These are phyloP conservation scores for pig (Sus scrofa) DNA, from an alignment of 2,113 vertebrate species.

Conservation along the genomic window T2T-Sscrofa CM000822.6:18110501-18111000, in stretches of 20 bases:
- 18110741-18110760: conserved; percentile 39
- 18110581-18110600: background rate
- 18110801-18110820: conserved; percentile 1
- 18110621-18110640: conserved; percentile 5
- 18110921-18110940: background rate
- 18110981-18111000: conserved; percentile 34
- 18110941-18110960: conserved; percentile 49
- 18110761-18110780: conserved; percentile 52
- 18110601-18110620: conserved; percentile 51
- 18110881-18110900: conserved; percentile 28
- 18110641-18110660: conserved; percentile 52
- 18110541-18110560: conserved; percentile 62
- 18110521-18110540: conserved; percentile 64
- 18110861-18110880: background rate
- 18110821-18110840: conserved; percentile 61
- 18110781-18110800: background rate
- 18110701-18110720: background rate
- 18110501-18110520: conserved; percentile 73
- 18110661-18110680: conserved; percentile 30
- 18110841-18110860: conserved; percentile 45
- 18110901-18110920: background rate
- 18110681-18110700: conserved; percentile 52
- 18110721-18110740: conserved; percentile 33
- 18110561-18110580: conserved; percentile 23
- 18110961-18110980: background rate